A percentile compares a stretch with the other conserved stretches of the same genome.
Conservation (phyloP, 2,797 vertebrate species). For the Cirrhinus molitorella region DNA sequence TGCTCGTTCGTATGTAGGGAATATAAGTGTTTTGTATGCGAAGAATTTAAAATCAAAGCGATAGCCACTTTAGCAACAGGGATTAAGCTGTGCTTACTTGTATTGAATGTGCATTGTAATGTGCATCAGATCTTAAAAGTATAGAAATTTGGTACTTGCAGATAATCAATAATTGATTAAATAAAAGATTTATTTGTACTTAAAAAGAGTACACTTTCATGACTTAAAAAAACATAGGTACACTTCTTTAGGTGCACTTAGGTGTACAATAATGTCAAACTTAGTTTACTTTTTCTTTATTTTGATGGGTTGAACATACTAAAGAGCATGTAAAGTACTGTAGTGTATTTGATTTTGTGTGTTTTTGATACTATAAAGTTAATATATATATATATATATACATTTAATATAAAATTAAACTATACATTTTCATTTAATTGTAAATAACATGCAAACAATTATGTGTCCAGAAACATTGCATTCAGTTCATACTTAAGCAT, state of each 20-base stretch:
- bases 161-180: no score
- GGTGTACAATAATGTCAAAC: background rate
- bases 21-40: constrained; percentile 42
- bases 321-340: no score
- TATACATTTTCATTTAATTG: background rate
- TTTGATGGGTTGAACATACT: background rate
- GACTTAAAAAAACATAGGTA: background rate
- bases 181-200: background rate
- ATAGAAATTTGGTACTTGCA: no score
- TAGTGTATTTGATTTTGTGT: no score
- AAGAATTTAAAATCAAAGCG: background rate
- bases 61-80: background rate
- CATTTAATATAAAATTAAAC: background rate
- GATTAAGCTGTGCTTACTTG: background rate
- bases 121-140: background rate
- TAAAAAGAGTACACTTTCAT: background rate
- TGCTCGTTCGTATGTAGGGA: background rate
- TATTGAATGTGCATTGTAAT: background rate
- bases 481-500: no score
- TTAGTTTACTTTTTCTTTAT: background rate
- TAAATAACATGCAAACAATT: background rate
- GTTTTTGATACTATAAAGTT: no score
- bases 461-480: no score
- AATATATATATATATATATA: no score
- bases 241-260: background rate